These are phyloP conservation scores for Leptosomus discolor DNA, from an alignment of 2,113 vertebrate genomes.

Conservation along the genomic window DNA sequence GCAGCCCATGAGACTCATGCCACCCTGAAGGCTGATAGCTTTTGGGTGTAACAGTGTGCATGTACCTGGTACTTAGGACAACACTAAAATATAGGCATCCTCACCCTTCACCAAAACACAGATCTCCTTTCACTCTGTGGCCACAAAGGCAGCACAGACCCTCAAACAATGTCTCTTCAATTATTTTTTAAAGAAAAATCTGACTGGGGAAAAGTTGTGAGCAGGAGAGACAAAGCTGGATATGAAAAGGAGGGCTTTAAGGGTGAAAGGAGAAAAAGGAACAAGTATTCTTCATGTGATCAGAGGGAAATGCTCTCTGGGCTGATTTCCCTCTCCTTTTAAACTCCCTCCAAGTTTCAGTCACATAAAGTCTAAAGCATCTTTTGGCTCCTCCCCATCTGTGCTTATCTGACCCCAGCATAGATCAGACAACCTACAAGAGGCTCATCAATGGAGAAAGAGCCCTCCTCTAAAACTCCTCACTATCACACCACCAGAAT, in stretches of 20 bases:
- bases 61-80: background rate
- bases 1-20: background rate
- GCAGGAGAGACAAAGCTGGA: background rate
- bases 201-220: background rate
- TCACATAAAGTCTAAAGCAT: background rate
- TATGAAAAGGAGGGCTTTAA: background rate
- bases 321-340: background rate
- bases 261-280: background rate
- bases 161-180: background rate
- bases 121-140: background rate
- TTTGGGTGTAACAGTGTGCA: background rate
- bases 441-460: background rate
- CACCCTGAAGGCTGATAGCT: background rate
- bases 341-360: background rate
- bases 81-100: background rate
- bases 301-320: background rate
- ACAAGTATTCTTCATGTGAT: background rate
- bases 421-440: background rate
- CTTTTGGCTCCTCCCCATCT: background rate
- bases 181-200: background rate
- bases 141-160: background rate
- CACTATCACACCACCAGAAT: background rate
- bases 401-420: background rate
- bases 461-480: background rate
- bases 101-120: background rate